Base-by-base conservation (phyloP, 2,797 vertebrate species). In the Muscicapa comitata region DNA sequence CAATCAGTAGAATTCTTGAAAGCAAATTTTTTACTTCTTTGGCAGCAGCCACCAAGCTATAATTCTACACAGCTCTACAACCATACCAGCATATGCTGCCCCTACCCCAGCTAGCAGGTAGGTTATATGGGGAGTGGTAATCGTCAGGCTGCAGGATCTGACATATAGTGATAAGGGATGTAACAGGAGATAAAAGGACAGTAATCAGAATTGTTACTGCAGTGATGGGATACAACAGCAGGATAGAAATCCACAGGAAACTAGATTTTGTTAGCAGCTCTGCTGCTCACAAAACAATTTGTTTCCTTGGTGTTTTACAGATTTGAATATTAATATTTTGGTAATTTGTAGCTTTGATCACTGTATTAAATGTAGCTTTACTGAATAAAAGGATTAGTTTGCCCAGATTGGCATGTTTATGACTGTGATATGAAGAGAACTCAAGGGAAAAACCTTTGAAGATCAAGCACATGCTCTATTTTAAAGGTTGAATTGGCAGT, bases 301-400 rank as follows among this genome's bases (percentile, higher is more conserved):
- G 93, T 86, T 90, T 87, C 80, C 81, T 58, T 86, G 68, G 57
- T 93, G 86, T 93, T 93, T 80, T 68, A 86, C 90, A 91, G 77
- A 89, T 91, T 65, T 86, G 65, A 93, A 86, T 87, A 80, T 68
- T 77, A 95, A 75, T 82, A 94, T 86, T 95, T 72, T 81, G 80
- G 77, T 61, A 82, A 17, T 50, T 45, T 87, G 59, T 55, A 77
- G 88, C 93, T 96, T 95, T 96, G 92, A 96, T 95, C 91, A 83
- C 45, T 29, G 48, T 48, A 72, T 93, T 87, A 95, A 93, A 86
- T 48, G 81, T 61, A 93, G 45, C 47, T 87, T 61, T 68, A 43
- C 50, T 48, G 72, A 94, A 95, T 95, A 85, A 95, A 95, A 93
- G 72, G 78, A 93, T 95, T 92, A 66, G 40, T 90, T 95, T 72